These are phyloP conservation scores for Tachypleus tridentatus DNA, from an alignment of 1,140 invertebrate species.

Conservation along the genomic window DNA sequence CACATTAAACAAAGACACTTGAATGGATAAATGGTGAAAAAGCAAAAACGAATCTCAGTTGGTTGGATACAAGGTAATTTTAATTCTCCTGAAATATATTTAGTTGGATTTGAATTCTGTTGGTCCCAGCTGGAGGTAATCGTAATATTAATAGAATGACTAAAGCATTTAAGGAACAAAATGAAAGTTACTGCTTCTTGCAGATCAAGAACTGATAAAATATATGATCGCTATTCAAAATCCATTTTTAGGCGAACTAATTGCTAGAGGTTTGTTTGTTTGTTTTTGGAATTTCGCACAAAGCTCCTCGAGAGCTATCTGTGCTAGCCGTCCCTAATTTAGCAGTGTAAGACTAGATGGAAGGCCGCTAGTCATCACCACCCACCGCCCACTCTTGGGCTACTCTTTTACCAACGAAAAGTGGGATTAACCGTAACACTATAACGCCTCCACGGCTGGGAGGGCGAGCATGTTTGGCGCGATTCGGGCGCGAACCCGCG, in stretches of 20 bases:
- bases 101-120: slow-evolving; percentile 37
- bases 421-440: too few relatives aligned
- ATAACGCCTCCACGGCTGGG: too few relatives aligned
- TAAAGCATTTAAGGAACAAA: slow-evolving; percentile 35
- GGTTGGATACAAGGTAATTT: slow-evolving; percentile 2
- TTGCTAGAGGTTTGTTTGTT: neutral
- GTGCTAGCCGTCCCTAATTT: too few relatives aligned
- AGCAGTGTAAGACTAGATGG: too few relatives aligned
- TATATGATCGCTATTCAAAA: slow-evolving; percentile 6
- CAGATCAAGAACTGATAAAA: slow-evolving; percentile 30
- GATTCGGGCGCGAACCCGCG: too few relatives aligned
- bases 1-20: slow-evolving; percentile 1
- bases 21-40: neutral
- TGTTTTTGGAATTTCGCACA: too few relatives aligned
- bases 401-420: too few relatives aligned
- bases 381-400: too few relatives aligned
- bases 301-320: too few relatives aligned
- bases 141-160: slow-evolving; percentile 35
- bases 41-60: neutral
- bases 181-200: slow-evolving; percentile 34
- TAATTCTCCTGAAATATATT: slow-evolving; percentile 31
- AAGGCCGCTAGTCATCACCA: too few relatives aligned
- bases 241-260: slow-evolving; percentile 1
- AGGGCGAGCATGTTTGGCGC: too few relatives aligned
- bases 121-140: slow-evolving; percentile 35